Evolutionary conservation across 2,888 invertebrate species (phyloP), one percentile per base, ranked within the genome.

Genomic region (Phalera bucephala): DNA sequence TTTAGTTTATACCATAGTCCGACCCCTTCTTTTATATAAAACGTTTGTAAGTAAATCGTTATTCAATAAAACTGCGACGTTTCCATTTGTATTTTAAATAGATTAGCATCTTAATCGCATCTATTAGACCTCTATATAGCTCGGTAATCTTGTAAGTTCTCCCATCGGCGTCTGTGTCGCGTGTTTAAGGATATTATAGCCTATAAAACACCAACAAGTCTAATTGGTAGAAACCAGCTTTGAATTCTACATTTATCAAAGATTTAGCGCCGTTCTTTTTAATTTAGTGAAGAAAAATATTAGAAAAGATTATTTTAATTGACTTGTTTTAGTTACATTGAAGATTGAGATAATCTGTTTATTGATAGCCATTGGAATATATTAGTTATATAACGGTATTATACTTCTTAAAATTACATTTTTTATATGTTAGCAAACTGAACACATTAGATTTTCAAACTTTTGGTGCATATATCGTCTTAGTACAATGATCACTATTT

Each of bases 71-170:
- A n/a, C n/a, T n/a, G n/a, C n/a, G n/a, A n/a, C n/a, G n/a, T n/a
- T n/a, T n/a, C n/a, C n/a, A n/a, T n/a, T n/a, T n/a, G n/a, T n/a
- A n/a, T n/a, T n/a, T n/a, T 43, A 52, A 29, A 46, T 33, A 48
- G 52, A 64, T 66, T 71, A 54, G 51, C 59, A 68, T 64, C 48
- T 49, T 58, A 65, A 70, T 64, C 40, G 59, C 40, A 15, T 44
- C 59, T 45, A 52, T 66, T 60, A 64, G 45, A 32, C 40, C 34
- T 38, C 39, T 58, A 53, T 21, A 67, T 60, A 33, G 45, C 39
- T 34, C 40, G 44, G 48, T 55, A 59, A 57, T 66, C 60, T 63
- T 44, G 52, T 48, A 54, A 61, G 52, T 55, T 64, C 58, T 60
- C 50, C 52, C 56, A 48, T 47, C 33, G 52, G 48, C 40, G 56